Base-by-base conservation (phyloP, 1,140 invertebrate species). In the Plodia interpunctella region DNA sequence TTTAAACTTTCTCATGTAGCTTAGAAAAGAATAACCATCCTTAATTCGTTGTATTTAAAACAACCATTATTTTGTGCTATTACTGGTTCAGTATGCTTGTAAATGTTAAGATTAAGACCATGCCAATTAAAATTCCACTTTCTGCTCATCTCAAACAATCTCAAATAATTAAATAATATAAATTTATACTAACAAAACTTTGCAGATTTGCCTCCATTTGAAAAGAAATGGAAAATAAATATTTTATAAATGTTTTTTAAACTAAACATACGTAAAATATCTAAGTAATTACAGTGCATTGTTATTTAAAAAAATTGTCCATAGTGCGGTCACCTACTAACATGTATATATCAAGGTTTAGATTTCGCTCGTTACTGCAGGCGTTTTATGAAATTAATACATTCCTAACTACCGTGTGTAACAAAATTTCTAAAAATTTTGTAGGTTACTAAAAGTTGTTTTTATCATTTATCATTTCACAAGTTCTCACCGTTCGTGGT, bases 321-420 rank as follows among this genome's bases (percentile, higher is more conserved):
- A 5, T 6, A 25, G 21, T 25, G 21, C n/a, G 20, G 51, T 53
- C 21, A 53, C 51, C 51, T 53, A 53, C 51, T 53, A n/a, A 53
- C 19, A 25, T 20, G 20, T n/a, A n/a, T n/a, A n/a, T 25, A 53
- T 53, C 19, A 53, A n/a, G 21, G 51, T 53, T 53, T 20, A 53
- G 51, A 53, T 53, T 53, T 25, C 20, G 51, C 49, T 51, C 51
- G 51, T 53, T 53, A 25, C 8, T 53, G 51, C 51, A 25, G 51
- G 11, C 13, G 51, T 53, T 53, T 53, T 25, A 15, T 53, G 51
- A 53, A 6, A 28, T 21, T 53, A 20, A 53, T 25, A 4, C 20
- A n/a, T n/a, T 13, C 1, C 20, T 51, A n/a, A 51, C 49, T 49
- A 25, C 21, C 21, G 18, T 9, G 18, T 25, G 20, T 20, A 21